phyloP scores from a whole-genome alignment of 2,888 invertebrate species.

The Serripes groenlandicus region DNA sequence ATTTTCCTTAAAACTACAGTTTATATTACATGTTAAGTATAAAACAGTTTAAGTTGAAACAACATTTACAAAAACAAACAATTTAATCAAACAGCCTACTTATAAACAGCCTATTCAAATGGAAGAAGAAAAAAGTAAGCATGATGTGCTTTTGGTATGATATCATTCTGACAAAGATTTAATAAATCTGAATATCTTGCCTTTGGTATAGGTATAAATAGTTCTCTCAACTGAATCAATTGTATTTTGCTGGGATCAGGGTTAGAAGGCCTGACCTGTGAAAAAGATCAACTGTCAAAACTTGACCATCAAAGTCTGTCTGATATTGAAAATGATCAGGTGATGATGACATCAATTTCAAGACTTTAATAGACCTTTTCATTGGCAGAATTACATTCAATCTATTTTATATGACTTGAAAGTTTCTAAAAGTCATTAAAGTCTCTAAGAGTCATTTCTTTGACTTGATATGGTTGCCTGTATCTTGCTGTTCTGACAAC shows the following conservation, averaged over 20 bases:
- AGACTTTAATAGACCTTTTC: conserved; percentile 32
- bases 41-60: too few species aligned
- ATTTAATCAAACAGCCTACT: background rate
- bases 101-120: background rate
- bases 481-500: conserved; percentile 1
- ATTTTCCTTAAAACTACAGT: too few species aligned
- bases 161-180: conserved; percentile 19
- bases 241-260: background rate
- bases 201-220: conserved; percentile 1
- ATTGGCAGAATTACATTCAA: conserved; percentile 24
- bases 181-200: conserved; percentile 35
- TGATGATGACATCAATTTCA: background rate
- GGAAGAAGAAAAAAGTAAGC: conserved; percentile 35
- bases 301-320: conserved; percentile 26
- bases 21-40: too few species aligned
- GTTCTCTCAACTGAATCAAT: background rate
- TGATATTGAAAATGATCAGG: conserved; percentile 39
- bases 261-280: background rate
- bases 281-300: conserved; percentile 24
- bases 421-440: conserved; percentile 6
- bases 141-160: conserved; percentile 44
- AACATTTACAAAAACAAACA: background rate
- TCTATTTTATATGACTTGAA: conserved; percentile 1
- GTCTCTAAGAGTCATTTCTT: background rate
- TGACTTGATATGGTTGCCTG: conserved; percentile 7